Evolutionary conservation across 1,140 invertebrate genomes (phyloP).

Genomic region (Lysiphlebus fabarum): DNA sequence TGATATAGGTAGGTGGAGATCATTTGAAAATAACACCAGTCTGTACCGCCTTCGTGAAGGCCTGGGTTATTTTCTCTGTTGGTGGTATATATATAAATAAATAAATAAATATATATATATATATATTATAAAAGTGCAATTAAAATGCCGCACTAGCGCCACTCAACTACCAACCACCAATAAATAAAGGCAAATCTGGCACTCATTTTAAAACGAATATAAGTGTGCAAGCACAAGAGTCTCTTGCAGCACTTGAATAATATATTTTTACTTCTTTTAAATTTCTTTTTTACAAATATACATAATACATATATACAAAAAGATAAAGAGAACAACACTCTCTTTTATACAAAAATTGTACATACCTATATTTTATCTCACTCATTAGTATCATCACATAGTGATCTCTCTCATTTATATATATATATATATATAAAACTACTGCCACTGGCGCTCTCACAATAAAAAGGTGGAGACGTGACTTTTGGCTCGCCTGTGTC

Average conservation of each 20-base stretch:
- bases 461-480: constrained; percentile 55
- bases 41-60: constrained; percentile 27
- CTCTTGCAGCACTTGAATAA: too few species aligned
- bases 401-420: too few species aligned
- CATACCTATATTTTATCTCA: constrained; percentile 3
- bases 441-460: constrained; percentile 46
- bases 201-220: constrained; percentile 27
- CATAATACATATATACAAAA: too few species aligned
- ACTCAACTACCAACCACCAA: constrained; percentile 52
- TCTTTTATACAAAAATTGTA: constrained; percentile 1
- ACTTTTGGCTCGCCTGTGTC: constrained; percentile 33
- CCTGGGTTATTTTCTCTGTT: constrained; percentile 16
- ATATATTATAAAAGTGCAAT: constrained; percentile 54
- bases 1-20: constrained; percentile 5
- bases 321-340: not conserved
- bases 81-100: too few species aligned
- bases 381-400: constrained; percentile 23
- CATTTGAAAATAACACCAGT: constrained; percentile 7
- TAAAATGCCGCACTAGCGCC: constrained; percentile 56
- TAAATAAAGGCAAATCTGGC: constrained; percentile 50
- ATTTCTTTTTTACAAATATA: too few species aligned
- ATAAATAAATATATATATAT: too few species aligned
- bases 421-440: constrained; percentile 11
- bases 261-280: too few species aligned
- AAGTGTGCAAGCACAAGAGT: constrained; percentile 17